Conservation (phyloP, 2,797 vertebrate species). For the Eleutherodactylus coqui region DNA sequence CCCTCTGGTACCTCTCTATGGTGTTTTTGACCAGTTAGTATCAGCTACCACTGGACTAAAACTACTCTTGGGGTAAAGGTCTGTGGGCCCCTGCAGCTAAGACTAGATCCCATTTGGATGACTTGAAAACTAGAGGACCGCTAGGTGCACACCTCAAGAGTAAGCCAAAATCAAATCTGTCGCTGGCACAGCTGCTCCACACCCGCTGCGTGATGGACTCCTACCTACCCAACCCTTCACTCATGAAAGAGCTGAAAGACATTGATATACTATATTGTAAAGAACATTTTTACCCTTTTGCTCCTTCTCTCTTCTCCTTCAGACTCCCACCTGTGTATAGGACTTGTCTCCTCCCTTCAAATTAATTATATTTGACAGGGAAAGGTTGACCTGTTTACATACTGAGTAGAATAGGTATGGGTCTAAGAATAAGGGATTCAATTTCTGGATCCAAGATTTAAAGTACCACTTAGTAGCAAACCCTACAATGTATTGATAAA, state of each 20-base stretch:
- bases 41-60: too few species aligned
- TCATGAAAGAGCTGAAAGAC: neutral
- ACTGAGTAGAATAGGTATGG: neutral
- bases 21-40: too few species aligned
- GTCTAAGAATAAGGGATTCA: neutral
- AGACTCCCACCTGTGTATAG: neutral
- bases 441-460: neutral
- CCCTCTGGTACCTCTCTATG: too few species aligned
- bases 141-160: too few species aligned
- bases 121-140: too few species aligned
- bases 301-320: neutral
- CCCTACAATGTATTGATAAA: neutral
- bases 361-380: constrained; percentile 3
- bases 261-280: neutral
- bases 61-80: too few species aligned
- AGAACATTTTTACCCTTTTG: neutral
- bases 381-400: constrained; percentile 25
- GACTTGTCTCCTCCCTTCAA: constrained; percentile 18
- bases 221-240: neutral
- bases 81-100: too few species aligned
- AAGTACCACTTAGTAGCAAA: neutral
- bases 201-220: too few species aligned
- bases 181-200: too few species aligned
- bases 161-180: too few species aligned
- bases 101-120: too few species aligned